phyloP scores from a whole-genome alignment of 1,140 invertebrate genomes.

The Cephus cinctus region DNA sequence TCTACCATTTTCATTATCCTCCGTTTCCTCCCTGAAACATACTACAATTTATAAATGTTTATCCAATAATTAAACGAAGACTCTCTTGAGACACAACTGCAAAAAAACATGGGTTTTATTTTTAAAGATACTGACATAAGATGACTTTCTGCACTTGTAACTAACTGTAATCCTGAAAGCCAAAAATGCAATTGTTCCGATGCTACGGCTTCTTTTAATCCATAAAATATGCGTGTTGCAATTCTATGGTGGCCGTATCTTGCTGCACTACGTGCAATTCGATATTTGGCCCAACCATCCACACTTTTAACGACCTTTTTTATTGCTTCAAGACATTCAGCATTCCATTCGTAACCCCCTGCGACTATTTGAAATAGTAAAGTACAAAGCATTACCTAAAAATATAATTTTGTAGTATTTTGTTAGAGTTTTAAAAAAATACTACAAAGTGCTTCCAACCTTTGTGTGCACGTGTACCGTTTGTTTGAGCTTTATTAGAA shows the following conservation, averaged over 20 bases:
- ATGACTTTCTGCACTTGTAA: constrained; percentile 66
- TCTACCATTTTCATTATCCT: constrained; percentile 35
- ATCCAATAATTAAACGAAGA: too few relatives aligned
- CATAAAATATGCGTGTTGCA: constrained; percentile 67
- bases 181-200: constrained; percentile 91
- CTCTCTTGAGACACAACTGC: too few relatives aligned
- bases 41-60: constrained; percentile 8
- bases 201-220: constrained; percentile 72
- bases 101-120: constrained; percentile 3
- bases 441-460: constrained; percentile 21
- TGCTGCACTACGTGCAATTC: constrained; percentile 81
- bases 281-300: constrained; percentile 83
- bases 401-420: constrained; percentile 8
- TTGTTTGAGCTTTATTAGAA: constrained; percentile 57
- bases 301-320: constrained; percentile 60
- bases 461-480: constrained; percentile 46
- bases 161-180: constrained; percentile 74
- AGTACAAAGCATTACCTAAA: constrained; percentile 71
- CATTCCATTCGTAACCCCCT: constrained; percentile 62
- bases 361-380: constrained; percentile 80
- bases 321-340: constrained; percentile 58
- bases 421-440: background rate
- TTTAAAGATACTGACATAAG: constrained; percentile 44
- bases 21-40: constrained; percentile 32
- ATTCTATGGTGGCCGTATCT: constrained; percentile 80